Percentiles rank a stretch among this genome's conserved stretches.
These are phyloP conservation scores for Macropus fuliginosus DNA, from an alignment of 2,797 vertebrate genomes.

Conservation along the genomic window DNA sequence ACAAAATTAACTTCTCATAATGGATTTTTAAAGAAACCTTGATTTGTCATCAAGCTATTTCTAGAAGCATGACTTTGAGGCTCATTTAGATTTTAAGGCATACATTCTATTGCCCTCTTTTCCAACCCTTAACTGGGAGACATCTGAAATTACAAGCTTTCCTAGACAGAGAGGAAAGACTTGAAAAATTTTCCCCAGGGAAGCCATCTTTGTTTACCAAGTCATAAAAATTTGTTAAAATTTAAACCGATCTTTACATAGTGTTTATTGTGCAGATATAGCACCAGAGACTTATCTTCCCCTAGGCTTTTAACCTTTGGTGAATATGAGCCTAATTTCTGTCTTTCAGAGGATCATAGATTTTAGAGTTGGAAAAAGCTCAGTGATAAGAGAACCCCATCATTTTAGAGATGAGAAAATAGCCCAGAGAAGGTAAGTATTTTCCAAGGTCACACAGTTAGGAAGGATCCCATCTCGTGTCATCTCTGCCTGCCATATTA, in stretches of 20 bases:
- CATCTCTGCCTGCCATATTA: not conserved
- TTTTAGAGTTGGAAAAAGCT: not conserved
- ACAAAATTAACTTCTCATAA: not conserved
- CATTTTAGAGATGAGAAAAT: not conserved
- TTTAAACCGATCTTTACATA: not conserved
- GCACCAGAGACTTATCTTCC: not conserved
- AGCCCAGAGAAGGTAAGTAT: not conserved
- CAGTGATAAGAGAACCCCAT: not conserved
- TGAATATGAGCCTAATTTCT: not conserved
- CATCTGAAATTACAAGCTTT: not conserved
- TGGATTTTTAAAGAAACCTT: not conserved
- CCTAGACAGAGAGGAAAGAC: not conserved
- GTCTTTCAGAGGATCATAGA: not conserved
- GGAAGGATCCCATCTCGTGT: not conserved
- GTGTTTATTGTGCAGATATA: not conserved
- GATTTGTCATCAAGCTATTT: not conserved
- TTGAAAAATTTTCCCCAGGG: not conserved
- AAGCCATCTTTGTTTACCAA: not conserved
- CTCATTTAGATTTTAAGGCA: not conserved
- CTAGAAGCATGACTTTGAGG: not conserved
- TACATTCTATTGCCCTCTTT: not conserved
- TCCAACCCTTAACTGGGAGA: not conserved
- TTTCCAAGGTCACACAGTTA: not conserved
- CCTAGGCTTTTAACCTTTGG: not conserved
- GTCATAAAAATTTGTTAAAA: not conserved